A percentile compares a stretch with the other conserved stretches of the same genome.
These are phyloP conservation scores for Sparus aurata DNA, from an alignment of 2,797 vertebrate species.

Conservation along the genomic window DNA sequence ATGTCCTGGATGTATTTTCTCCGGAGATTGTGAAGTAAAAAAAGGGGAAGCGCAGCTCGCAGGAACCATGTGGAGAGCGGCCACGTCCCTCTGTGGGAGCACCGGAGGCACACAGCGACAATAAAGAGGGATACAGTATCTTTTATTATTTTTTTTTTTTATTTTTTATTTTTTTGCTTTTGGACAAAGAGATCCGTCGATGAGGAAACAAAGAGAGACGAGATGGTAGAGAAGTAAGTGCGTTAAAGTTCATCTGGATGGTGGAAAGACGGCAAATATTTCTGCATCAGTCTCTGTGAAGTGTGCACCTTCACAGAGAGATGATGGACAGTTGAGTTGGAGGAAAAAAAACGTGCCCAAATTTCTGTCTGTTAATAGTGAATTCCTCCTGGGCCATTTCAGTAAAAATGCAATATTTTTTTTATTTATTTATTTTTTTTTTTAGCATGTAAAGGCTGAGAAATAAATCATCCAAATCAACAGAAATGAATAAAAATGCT, in stretches of 20 bases:
- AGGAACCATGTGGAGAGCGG: conserved; percentile 63
- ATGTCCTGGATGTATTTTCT: conserved; percentile 72
- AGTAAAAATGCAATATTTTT: too few species aligned
- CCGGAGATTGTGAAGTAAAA: conserved; percentile 50
- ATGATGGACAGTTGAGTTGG: neutral
- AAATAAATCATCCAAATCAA: neutral
- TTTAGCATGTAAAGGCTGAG: neutral
- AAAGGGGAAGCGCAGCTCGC: conserved; percentile 31
- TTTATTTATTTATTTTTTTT: too few species aligned
- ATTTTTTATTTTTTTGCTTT: neutral
- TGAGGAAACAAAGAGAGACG: conserved; percentile 70
- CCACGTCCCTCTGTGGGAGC: conserved; percentile 35
- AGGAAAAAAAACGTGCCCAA: too few species aligned
- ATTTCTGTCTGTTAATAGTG: too few species aligned
- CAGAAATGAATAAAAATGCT: neutral
- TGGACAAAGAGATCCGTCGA: conserved; percentile 52
- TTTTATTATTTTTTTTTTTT: too few species aligned
- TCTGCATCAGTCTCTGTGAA: conserved; percentile 12
- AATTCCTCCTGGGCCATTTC: too few species aligned
- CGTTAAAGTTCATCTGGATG: neutral
- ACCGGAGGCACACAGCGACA: conserved; percentile 30
- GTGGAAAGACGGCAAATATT: neutral
- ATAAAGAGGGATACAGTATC: neutral
- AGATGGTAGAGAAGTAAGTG: conserved; percentile 86
- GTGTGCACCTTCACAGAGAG: neutral